Evolutionary conservation across 2,113 vertebrate species (phyloP), one percentile per base, ranked within the genome.

Genomic region (Suncus etruscus): DNA sequence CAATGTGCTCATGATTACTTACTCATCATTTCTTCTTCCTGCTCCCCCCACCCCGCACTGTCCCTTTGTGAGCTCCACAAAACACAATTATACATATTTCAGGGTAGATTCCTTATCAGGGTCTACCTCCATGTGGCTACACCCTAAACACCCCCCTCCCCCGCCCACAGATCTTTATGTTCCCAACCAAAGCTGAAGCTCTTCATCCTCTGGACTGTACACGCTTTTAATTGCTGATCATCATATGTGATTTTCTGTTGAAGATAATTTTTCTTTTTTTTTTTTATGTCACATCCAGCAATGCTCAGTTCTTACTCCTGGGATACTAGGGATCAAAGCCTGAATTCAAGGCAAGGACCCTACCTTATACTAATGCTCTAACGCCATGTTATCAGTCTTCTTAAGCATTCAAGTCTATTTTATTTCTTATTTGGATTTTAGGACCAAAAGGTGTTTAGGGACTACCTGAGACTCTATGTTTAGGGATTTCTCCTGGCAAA

Each of bases 91-190:
- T 11, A 31, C 8, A 22, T 2, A 45, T 11, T 31, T 1, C 29
- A 47, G 2, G 0, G 2, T 3, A 72, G 29, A 1, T 75, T 27
- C 61, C 32, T 25, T 22, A 1, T 18, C 0, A 0, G 22, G 68
- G 32, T 61, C 75, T 66, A 61, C 68, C 29, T 48, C 76, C 25
- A 14, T 12, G 0, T 0, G 45, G 11, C 1, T 51, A n/a, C 80
- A 47, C 45, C 77, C 86, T 76, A 73, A 1, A n/a, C n/a, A n/a
- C n/a, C 2, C 12, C 27, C 22, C 6, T 14, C 50, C 66, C 8
- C 8, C 20, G 24, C 39, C 1, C 27, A 15, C 0, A 8, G 68
- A 24, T 14, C 3, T 61, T 32, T 61, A 5, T 2, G 24, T 29
- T 25, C 76, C n/a, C 29, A 20, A 11, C 11, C 29, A 48, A 22